Conservation (phyloP, 2,888 invertebrate genomes). For the Achlya flavicornis region DNA sequence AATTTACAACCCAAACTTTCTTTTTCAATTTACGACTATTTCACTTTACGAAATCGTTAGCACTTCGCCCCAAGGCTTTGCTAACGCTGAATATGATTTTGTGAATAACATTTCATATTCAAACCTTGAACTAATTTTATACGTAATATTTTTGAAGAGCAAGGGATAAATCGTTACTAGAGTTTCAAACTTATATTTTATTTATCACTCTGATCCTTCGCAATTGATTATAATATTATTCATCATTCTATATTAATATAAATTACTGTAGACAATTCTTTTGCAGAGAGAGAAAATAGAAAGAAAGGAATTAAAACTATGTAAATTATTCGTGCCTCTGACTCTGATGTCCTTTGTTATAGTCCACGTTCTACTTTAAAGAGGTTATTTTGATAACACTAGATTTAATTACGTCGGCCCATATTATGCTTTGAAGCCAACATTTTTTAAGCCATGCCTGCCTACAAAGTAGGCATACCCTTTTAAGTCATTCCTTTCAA, state of each 20-base stretch:
- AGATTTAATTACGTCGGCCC: slow-evolving; percentile 35
- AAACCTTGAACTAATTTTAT: neutral
- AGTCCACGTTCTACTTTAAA: slow-evolving; percentile 28
- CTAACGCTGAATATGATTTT: neutral
- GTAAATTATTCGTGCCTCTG: slow-evolving; percentile 7
- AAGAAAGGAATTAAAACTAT: neutral
- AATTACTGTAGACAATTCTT: no score
- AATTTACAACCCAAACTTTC: slow-evolving; percentile 31
- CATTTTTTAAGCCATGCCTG: slow-evolving; percentile 26
- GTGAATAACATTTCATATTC: neutral
- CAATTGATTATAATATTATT: no score
- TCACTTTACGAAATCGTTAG: slow-evolving; percentile 21
- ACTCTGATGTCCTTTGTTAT: slow-evolving; percentile 20
- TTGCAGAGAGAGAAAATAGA: neutral
- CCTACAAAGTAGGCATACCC: slow-evolving; percentile 23
- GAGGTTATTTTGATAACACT: slow-evolving; percentile 34
- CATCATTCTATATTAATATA: no score
- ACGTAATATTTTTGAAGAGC: neutral
- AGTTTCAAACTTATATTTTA: no score
- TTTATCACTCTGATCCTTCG: no score
- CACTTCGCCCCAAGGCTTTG: slow-evolving; percentile 10
- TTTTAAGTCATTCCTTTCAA: neutral
- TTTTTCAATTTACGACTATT: slow-evolving; percentile 25
- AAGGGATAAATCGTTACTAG: no score
- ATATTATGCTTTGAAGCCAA: slow-evolving; percentile 33